Evolutionary conservation across 1,140 invertebrate genomes (phyloP), one percentile per base, ranked within the genome.

Genomic region (Philotrypesis tridentata): DNA sequence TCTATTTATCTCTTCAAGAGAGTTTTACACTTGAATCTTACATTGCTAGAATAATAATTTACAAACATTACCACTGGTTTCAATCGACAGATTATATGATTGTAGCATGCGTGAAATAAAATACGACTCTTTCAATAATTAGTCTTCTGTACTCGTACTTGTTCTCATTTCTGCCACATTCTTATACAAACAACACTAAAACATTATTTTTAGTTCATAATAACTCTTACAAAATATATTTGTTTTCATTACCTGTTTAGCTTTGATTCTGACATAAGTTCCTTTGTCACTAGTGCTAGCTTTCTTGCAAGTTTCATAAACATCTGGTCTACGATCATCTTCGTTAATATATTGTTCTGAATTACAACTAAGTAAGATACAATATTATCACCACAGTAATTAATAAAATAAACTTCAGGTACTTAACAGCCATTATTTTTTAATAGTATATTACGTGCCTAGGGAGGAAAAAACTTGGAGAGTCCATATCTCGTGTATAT

Each of bases 201-300:
- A n/a, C n/a, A 55, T n/a, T 21, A 55, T 14, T 55, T n/a, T n/a
- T n/a, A n/a, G n/a, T n/a, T n/a, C n/a, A n/a, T n/a, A n/a, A n/a
- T n/a, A n/a, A n/a, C n/a, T n/a, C n/a, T n/a, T n/a, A n/a, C n/a
- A n/a, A n/a, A n/a, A n/a, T n/a, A n/a, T n/a, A n/a, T n/a, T n/a
- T n/a, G n/a, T n/a, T n/a, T n/a, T n/a, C n/a, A n/a, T 65, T 65
- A 65, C 61, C 61, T 63, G 21, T 14, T 78, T 78, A n/a, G 63
- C n/a, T 70, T 70, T 68, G 7, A 55, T 17, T 37, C 76, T 68
- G 3, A 78, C 40, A 14, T 78, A 68, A 12, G 63, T 67, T 27
- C 61, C 37, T 68, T 78, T 63, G 48, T 68, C 75, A 43, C 25
- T 68, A 1, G 75, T 78, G 37, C 63, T 23, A 61, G 5, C 9